These are phyloP conservation scores for Aptenodytes patagonicus DNA, from an alignment of 2,113 vertebrate genomes.

Conservation along the genomic window DNA sequence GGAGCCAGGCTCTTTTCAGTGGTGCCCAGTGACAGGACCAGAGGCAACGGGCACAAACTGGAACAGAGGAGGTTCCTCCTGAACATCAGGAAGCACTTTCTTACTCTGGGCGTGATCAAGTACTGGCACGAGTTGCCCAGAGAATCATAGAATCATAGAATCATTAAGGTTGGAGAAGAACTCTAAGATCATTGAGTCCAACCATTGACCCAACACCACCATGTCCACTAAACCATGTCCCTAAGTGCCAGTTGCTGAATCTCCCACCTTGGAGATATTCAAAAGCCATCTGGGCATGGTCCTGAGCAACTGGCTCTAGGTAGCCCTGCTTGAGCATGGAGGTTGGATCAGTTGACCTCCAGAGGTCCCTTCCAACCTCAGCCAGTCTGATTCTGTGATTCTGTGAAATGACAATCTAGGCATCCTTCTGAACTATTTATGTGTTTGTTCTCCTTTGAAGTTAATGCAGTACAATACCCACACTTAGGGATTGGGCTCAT, in stretches of 20 bases:
- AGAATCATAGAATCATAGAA: not conserved
- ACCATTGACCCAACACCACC: no score
- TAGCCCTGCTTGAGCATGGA: not conserved
- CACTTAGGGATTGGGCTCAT: accelerated
- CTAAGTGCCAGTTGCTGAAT: not conserved
- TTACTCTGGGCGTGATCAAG: not conserved
- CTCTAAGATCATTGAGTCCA: no score
- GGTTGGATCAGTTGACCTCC: not conserved
- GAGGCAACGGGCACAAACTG: not conserved
- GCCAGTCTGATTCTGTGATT: not conserved
- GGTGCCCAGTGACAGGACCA: not conserved
- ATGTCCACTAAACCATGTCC: no score
- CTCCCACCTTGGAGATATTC: not conserved
- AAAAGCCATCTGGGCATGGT: not conserved
- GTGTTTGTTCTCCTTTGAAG: not conserved
- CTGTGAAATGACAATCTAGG: not conserved
- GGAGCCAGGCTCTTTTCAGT: not conserved
- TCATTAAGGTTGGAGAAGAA: no score
- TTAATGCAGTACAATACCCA: not conserved
- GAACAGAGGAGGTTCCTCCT: not conserved
- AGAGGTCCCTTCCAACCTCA: not conserved
- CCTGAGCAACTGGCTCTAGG: not conserved
- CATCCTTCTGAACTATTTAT: not conserved
- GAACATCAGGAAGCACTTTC: not conserved
- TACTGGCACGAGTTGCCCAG: not conserved